A percentile compares a stretch with the other conserved stretches of the same genome.
These are phyloP conservation scores for Zaprionus vittiger DNA, from an alignment of 1,140 invertebrate species.

Conservation along the genomic window DNA sequence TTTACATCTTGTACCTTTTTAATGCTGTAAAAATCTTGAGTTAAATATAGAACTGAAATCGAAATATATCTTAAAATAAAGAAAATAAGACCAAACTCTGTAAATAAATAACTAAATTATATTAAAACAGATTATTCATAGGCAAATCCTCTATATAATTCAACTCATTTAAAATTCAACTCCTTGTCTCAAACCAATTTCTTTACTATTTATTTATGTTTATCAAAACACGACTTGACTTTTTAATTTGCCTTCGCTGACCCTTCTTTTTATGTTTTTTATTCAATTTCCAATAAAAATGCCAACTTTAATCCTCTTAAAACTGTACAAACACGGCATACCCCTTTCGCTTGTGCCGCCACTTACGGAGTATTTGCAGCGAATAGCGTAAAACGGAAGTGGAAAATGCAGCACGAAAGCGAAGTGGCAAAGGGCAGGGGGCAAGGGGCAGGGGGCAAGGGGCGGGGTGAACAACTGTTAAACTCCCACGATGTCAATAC, in stretches of 20 bases:
- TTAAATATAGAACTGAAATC: no score
- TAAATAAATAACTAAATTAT: no score
- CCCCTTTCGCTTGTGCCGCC: background rate
- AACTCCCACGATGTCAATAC: constrained; percentile 71
- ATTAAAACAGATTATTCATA: no score
- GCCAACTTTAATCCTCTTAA: background rate
- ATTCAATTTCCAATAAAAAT: background rate
- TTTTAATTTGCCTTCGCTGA: background rate
- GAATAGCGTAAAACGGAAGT: constrained; percentile 32
- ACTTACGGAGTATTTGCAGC: constrained; percentile 5
- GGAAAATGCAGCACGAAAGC: constrained; percentile 43
- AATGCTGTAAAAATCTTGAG: no score
- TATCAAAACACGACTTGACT: background rate
- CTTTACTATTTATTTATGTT: no score
- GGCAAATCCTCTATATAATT: no score
- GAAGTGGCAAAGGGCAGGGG: background rate
- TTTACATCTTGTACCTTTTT: no score
- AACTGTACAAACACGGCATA: background rate
- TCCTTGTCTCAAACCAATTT: no score
- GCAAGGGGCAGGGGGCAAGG: background rate
- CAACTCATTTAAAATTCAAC: no score
- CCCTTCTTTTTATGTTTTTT: background rate
- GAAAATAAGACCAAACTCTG: no score
- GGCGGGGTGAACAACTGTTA: constrained; percentile 47
- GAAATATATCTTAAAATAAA: background rate